Base-by-base conservation (phyloP, 2,113 vertebrate genomes). In the Leptobrachium leishanense region DNA sequence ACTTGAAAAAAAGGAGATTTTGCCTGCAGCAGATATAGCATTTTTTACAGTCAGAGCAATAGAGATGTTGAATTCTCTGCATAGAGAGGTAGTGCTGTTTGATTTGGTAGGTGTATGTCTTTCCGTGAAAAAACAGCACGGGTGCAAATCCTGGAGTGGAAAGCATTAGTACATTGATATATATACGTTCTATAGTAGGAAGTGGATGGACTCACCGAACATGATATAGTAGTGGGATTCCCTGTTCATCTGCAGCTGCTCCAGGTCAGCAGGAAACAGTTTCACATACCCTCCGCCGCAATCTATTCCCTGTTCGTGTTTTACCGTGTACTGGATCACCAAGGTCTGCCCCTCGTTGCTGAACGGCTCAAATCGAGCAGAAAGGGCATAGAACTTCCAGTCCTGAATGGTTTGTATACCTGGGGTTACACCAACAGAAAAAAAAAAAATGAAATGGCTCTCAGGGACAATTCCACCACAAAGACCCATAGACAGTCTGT, bases 281-380 rank as follows among this genome's bases (percentile, higher is more conserved):
- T 94, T 92, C 65, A 92, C 74, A 75, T 89, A 95, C 72, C 92
- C 89, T 2, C 93, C 92, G 31, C 95, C 91, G 64, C 94, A 95
- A 84, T 95, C 91, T 1, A 95, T 87, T 40, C 77, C 94, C 84
- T 96, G 92, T 84, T 96, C 90, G 1, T 93, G 92, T 84, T 95
- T 98, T 76, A 94, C 92, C 55, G 88, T 89, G 85, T 95, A 96
- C 83, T 93, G 85, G 73, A 95, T 82, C 81, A 93, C 87, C 42
- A 94, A 86, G 44, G 86, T 89, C 85, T 95, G 76, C 20, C 88
- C 92, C 76, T 92, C 84, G 86, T 93, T 95, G 87, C 82, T 92
- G 87, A 94, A 89, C 7, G 90, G 90, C 44, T 92, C 85, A 84
- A 94, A 95, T 55, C 91, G 94, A 13, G 90, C 75, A 8, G 93